Conservation (phyloP, 2,888 invertebrate species). For the Pardosa pseudoannulata region DNA sequence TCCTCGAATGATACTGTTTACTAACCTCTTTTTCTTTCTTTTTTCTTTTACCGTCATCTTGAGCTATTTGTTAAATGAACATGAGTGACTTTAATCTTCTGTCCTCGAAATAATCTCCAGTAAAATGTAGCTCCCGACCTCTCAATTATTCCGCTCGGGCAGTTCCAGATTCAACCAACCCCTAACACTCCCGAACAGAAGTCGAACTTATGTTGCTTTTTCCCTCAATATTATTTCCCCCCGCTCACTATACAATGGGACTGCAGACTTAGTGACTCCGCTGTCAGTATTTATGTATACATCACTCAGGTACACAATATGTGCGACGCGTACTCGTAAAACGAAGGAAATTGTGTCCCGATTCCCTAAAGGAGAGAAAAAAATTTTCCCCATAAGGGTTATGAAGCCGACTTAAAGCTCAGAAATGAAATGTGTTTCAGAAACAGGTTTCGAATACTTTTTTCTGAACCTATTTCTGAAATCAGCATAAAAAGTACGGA, state of each 20-base stretch:
- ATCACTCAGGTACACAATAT: constrained; percentile 23
- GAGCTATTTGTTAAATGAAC: too few relatives aligned
- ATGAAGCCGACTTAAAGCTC: too few relatives aligned
- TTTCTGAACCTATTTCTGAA: too few relatives aligned
- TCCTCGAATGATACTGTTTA: too few relatives aligned
- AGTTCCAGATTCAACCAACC: background rate
- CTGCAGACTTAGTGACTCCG: constrained; percentile 51
- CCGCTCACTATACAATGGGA: constrained; percentile 14
- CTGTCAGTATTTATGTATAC: constrained; percentile 43
- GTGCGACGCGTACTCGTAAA: constrained; percentile 15
- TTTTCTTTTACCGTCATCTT: background rate
- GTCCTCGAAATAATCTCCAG: background rate
- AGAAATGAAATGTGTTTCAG: too few relatives aligned
- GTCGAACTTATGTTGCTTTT: constrained; percentile 36
- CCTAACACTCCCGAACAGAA: constrained; percentile 8
- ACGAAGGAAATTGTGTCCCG: background rate
- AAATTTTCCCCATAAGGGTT: background rate
- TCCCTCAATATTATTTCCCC: background rate
- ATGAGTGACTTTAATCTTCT: constrained; percentile 13
- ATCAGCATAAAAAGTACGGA: too few relatives aligned
- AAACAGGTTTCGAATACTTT: too few relatives aligned
- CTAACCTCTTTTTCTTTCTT: too few relatives aligned
- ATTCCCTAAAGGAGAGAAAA: background rate
- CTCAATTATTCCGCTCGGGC: background rate
- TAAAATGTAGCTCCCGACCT: background rate